phyloP scores from a whole-genome alignment of 53 echinoderm and acorn worm species.

The Antedon mediterranea region DNA sequence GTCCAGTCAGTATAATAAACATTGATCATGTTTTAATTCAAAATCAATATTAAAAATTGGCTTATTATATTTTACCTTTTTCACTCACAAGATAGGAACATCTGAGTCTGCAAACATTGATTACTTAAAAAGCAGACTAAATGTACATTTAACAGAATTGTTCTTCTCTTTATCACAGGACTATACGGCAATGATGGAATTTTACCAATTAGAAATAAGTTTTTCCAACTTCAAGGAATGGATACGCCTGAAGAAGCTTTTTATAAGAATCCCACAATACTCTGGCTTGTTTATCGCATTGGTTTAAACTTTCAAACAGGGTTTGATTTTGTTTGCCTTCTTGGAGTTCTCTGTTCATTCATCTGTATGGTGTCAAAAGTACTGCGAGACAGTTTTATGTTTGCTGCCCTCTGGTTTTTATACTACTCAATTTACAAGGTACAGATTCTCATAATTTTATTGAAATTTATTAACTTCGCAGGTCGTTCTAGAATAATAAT shows the following conservation, averaged over 20 bases:
- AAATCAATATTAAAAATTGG: no score
- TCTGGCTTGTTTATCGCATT: conserved; percentile 56
- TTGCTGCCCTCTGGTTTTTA: conserved; percentile 66
- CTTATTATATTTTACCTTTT: no score
- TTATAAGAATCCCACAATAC: conserved; percentile 51
- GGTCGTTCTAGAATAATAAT: no score
- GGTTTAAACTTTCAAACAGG: conserved; percentile 49
- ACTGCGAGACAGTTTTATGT: conserved; percentile 59
- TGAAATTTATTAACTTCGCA: no score
- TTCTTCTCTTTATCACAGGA: conserved; percentile 23
- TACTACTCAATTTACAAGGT: conserved; percentile 86
- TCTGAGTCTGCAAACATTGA: no score
- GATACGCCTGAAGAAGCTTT: conserved; percentile 22
- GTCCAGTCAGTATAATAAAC: no score
- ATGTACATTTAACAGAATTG: no score
- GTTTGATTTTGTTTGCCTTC: conserved; percentile 75
- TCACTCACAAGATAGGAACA: no score
- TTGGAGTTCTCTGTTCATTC: conserved; percentile 39
- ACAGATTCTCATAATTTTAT: no score
- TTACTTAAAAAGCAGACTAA: no score
- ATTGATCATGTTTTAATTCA: no score
- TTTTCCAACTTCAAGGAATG: conserved; percentile 22
- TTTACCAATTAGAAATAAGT: conserved; percentile 31
- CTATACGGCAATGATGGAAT: conserved; percentile 78
- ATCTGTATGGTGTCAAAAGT: conserved; percentile 50